Evolutionary conservation across 1,140 invertebrate genomes (phyloP), one percentile per base, ranked within the genome.

Genomic region (Drosophila nigrodunni): DNA sequence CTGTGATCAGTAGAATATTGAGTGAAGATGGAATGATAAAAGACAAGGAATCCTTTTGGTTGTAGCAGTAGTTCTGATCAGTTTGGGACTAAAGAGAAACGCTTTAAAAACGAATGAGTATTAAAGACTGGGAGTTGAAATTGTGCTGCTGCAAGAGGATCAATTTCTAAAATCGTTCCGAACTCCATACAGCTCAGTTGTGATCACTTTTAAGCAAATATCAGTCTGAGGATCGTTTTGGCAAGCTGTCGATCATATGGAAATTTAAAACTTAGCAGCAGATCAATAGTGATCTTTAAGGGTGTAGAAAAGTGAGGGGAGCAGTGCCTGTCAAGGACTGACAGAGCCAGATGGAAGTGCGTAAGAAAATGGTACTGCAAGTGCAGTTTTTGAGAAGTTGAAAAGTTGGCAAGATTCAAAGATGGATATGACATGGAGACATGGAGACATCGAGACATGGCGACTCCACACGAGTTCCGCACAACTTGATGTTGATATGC

Each of bases 401-500:
- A 30, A 30, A 30, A 30, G 4, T 30, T 3, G 25, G 3, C 2
- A 57, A 37, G 43, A 50, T 69, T 25, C 46, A 2, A 44, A 49
- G 58, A 61, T 35, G 41, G 25, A 46, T 34, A 65, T 34, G 49
- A 70, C 66, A 69, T 30, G 25, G 55, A 64, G 68, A 71, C 60
- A 47, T 30, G 54, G 37, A 35, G 70, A 73, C 66, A 69, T 30
- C 37, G 55, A 64, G 68, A 71, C 60, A 55, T 30, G 54, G 37
- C 44, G 70, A 73, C 52, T 58, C 43, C 61, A 67, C 25, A 21
- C 37, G 21, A 57, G 54, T 58, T 70, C 46, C 66, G 57, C 66
- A 43, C 57, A 64, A 65, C 10, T 71, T 64, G 60, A 66, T 55
- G 39, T 69, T 54, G 34, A 70, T 70, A 64, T 72, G 61, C 25